Evolutionary conservation across 2,797 vertebrate genomes (phyloP).

Genomic region (Pteropus rufus): DNA sequence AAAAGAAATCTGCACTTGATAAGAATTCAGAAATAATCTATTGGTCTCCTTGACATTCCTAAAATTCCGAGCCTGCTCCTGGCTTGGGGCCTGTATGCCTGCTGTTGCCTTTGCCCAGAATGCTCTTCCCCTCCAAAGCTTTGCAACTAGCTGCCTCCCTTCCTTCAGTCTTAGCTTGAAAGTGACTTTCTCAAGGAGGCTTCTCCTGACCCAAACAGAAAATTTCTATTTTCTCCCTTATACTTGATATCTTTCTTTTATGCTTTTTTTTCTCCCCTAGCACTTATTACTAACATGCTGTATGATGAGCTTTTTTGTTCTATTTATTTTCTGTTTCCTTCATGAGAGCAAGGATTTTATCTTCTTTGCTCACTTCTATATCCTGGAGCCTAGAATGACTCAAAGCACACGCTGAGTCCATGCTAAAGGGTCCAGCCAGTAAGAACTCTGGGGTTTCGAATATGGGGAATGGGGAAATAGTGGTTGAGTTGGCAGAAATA

Average conservation of each 20-base stretch:
- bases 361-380: not conserved
- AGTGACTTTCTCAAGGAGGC: not conserved
- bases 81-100: not conserved
- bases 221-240: not conserved
- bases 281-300: not conserved
- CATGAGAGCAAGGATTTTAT: not conserved
- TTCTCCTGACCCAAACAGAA: not conserved
- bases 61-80: not conserved
- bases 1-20: not conserved
- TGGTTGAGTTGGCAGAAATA: not conserved
- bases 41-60: not conserved
- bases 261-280: not conserved
- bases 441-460: not conserved
- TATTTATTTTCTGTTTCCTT: constrained; percentile 16
- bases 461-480: not conserved
- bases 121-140: not conserved
- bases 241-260: not conserved
- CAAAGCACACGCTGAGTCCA: not conserved
- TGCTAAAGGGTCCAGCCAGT: not conserved
- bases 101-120: not conserved
- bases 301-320: not conserved
- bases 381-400: not conserved
- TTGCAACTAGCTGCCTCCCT: not conserved
- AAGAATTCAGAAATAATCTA: not conserved
- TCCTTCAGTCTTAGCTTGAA: not conserved